Evolutionary conservation across 2,113 vertebrate genomes (phyloP).

Genomic region (Lamprologus speciosus): DNA sequence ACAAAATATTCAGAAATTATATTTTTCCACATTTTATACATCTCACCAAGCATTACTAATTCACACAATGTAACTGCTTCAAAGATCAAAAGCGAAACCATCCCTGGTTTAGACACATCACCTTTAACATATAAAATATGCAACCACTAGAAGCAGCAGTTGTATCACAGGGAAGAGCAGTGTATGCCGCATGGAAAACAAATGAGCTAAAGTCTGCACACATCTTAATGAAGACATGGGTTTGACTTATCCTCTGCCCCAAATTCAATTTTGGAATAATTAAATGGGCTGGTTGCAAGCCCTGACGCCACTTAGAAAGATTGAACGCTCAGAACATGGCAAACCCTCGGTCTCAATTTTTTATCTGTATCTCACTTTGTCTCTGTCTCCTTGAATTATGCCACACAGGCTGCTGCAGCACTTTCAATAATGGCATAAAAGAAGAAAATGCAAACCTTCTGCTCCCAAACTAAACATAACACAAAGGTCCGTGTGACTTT

Average conservation of each 20-base stretch:
- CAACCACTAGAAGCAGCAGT: not conserved
- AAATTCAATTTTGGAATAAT: constrained; percentile 54
- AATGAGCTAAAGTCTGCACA: constrained; percentile 17
- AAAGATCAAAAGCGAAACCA: not conserved
- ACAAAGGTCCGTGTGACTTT: not conserved
- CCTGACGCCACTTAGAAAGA: constrained; percentile 22
- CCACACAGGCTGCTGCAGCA: not conserved
- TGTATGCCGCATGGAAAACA: constrained; percentile 13
- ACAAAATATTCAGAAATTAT: not conserved
- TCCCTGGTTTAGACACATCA: not conserved
- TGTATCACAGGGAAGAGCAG: not conserved
- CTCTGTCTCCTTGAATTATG: not conserved
- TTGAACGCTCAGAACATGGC: constrained; percentile 1
- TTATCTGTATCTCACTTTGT: not conserved
- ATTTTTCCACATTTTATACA: not conserved
- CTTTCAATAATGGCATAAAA: constrained; percentile 15
- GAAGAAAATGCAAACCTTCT: constrained; percentile 1
- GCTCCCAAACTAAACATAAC: not conserved
- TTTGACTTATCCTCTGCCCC: constrained; percentile 14
- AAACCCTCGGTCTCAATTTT: constrained; percentile 12
- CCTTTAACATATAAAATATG: not conserved
- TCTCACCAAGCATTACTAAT: not conserved
- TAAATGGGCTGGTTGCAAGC: constrained; percentile 29
- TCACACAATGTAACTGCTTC: not conserved
- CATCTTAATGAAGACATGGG: constrained; percentile 42